phyloP scores from a whole-genome alignment of 2,113 vertebrate species.

The Camelus bactrianus region DNA sequence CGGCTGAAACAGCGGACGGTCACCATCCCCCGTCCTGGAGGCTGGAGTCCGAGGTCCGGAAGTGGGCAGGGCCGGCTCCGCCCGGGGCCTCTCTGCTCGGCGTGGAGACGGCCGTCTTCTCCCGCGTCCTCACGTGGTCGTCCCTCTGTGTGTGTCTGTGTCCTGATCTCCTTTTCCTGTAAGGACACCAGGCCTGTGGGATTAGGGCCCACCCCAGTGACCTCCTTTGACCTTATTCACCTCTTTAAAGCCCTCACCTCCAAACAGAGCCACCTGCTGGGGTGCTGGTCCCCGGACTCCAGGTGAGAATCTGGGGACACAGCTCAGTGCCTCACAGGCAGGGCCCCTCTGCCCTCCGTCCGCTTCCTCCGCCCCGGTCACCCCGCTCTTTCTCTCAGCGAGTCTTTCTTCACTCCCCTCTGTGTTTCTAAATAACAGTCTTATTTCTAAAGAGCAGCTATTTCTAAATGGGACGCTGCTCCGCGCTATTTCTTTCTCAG shows the following conservation, averaged over 20 bases:
- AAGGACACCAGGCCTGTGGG: fast-evolving
- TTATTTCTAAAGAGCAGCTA: not conserved
- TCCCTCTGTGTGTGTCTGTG: not conserved
- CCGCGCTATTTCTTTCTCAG: not conserved
- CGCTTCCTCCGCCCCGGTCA: fast-evolving
- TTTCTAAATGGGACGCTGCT: not conserved
- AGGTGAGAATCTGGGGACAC: fast-evolving
- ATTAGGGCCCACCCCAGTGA: not conserved
- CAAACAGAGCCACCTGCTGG: fast-evolving
- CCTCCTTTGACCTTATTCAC: not conserved
- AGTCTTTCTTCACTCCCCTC: fast-evolving
- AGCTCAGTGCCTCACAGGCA: fast-evolving
- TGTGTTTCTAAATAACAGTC: not conserved
- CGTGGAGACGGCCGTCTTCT: fast-evolving
- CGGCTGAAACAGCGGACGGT: fast-evolving
- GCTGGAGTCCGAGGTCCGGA: not conserved
- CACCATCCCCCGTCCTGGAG: not conserved
- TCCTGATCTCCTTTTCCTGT: not conserved
- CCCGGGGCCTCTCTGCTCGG: not conserved
- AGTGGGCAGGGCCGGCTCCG: not conserved
- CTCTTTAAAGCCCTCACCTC: not conserved
- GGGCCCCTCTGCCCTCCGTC: not conserved
- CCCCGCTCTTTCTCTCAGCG: fast-evolving
- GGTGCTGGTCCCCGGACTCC: not conserved
- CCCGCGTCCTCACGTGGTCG: fast-evolving